A percentile compares a stretch with the other conserved stretches of the same genome.
These are phyloP conservation scores for Etheostoma cragini DNA, from an alignment of 2,113 vertebrate species.

Conservation along the genomic window DNA sequence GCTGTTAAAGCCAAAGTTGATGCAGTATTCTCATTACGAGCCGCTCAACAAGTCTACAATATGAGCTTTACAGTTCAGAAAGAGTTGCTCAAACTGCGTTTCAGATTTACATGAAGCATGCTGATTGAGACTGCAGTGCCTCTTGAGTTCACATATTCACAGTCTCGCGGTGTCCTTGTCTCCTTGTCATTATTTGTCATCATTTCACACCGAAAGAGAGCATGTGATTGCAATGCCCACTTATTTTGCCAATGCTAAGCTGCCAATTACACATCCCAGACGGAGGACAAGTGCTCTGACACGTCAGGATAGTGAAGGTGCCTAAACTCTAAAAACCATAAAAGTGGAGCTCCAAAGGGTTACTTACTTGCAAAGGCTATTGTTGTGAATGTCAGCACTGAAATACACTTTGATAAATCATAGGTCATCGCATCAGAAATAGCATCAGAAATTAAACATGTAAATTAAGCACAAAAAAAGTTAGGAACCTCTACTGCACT, in stretches of 20 bases:
- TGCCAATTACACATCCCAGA: constrained; percentile 10
- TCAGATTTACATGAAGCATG: constrained; percentile 43
- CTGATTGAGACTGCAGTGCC: constrained; percentile 60
- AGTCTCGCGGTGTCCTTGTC: constrained; percentile 57
- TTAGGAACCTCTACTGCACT: constrained; percentile 19
- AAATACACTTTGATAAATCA: background rate
- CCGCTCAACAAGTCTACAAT: constrained; percentile 12
- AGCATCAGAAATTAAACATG: background rate
- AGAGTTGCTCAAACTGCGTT: constrained; percentile 26
- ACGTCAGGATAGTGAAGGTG: background rate
- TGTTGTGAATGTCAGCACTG: background rate
- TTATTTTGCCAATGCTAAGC: constrained; percentile 21
- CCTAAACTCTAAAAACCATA: background rate
- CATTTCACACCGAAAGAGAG: constrained; percentile 49
- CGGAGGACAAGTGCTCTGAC: constrained; percentile 1
- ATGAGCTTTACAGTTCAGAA: background rate
- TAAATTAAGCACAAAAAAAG: constrained; percentile 26
- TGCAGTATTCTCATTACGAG: background rate
- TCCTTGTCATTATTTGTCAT: constrained; percentile 62
- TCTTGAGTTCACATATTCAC: constrained; percentile 51
- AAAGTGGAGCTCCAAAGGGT: background rate
- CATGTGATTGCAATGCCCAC: constrained; percentile 26
- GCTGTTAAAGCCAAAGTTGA: background rate
- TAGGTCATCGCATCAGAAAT: background rate
- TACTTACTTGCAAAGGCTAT: background rate